Evolutionary conservation across 1,140 invertebrate species (phyloP).

Genomic region (Reticulitermes speratus): DNA sequence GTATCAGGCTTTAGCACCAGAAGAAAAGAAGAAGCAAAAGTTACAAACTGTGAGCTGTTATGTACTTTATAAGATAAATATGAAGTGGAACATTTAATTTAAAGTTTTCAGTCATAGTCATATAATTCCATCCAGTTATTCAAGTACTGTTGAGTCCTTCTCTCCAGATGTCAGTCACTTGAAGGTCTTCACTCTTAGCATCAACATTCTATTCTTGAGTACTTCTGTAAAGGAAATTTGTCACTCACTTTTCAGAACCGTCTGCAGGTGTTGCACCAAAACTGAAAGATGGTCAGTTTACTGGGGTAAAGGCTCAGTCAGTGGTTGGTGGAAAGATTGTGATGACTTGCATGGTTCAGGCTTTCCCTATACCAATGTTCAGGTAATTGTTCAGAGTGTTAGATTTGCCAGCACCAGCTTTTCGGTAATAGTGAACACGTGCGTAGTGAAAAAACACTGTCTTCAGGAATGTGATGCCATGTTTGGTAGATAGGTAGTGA

Average conservation of each 20-base stretch:
- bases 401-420: neutral
- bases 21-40: no score
- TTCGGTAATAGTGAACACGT: neutral
- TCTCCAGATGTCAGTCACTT: neutral
- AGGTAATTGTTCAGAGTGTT: slow-evolving; percentile 46
- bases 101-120: no score
- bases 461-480: no score
- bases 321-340: slow-evolving; percentile 21
- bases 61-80: no score
- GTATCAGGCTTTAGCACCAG: no score
- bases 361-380: slow-evolving; percentile 48
- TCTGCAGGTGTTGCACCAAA: slow-evolving; percentile 40
- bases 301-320: slow-evolving; percentile 31
- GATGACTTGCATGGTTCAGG: slow-evolving; percentile 44
- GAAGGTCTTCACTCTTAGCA: neutral
- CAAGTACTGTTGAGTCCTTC: no score
- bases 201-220: neutral
- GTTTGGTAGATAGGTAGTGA: no score
- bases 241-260: slow-evolving; percentile 36
- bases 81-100: no score
- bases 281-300: slow-evolving; percentile 36
- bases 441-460: neutral
- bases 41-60: no score
- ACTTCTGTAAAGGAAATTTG: neutral
- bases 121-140: no score